Percentiles rank a stretch among this genome's conserved stretches.
These are phyloP conservation scores for Cantharis lateralis DNA, from an alignment of 2,888 invertebrate genomes.

Conservation along the genomic window DNA sequence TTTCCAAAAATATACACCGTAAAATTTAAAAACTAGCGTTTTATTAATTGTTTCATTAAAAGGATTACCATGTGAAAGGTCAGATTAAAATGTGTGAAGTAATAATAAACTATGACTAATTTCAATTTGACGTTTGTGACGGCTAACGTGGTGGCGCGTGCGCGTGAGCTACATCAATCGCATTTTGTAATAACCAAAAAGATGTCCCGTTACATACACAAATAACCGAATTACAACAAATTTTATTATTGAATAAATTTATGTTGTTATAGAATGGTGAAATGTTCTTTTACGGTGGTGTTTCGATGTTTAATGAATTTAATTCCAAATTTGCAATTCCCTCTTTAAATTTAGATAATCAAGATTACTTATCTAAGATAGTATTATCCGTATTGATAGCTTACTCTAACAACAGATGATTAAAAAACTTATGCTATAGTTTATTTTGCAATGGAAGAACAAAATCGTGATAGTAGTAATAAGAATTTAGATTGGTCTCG, in stretches of 20 bases:
- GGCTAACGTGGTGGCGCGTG: not conserved
- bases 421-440: not conserved
- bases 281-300: not conserved
- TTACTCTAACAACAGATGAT: not conserved
- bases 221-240: not conserved
- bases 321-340: not conserved
- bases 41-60: not conserved
- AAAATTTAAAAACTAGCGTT: not conserved
- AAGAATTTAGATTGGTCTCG: constrained; percentile 59
- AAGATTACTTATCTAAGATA: constrained; percentile 1
- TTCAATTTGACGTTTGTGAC: not conserved
- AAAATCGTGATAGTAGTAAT: constrained; percentile 8
- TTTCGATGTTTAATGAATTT: not conserved
- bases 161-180: not conserved
- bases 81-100: not conserved
- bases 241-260: not conserved
- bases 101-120: not conserved
- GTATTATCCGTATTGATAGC: not conserved
- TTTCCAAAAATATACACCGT: too few relatives aligned
- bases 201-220: not conserved
- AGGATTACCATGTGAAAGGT: not conserved
- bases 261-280: not conserved
- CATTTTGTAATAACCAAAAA: not conserved
- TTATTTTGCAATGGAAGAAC: constrained; percentile 8
- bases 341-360: not conserved